Conservation (phyloP, 1,140 invertebrate genomes). For the Ephestia elutella region DNA sequence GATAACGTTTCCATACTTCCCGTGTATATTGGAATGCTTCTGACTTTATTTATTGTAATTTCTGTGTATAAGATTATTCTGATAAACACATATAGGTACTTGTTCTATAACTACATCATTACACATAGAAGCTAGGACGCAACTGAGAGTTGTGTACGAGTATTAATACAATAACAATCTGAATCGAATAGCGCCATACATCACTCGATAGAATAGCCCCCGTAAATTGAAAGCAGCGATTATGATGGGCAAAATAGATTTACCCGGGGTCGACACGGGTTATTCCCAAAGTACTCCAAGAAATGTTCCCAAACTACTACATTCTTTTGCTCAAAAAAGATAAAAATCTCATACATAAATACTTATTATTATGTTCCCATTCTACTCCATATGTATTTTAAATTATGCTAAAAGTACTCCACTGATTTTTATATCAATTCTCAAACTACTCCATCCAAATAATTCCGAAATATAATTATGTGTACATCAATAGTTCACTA, state of each 20-base stretch:
- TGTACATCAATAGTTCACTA: too few relatives aligned
- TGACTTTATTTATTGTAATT: conserved; percentile 68
- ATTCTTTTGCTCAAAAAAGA: too few relatives aligned
- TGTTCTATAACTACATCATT: conserved; percentile 7
- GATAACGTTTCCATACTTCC: conserved; percentile 72
- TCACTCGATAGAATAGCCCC: conserved; percentile 47
- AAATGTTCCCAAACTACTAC: too few relatives aligned
- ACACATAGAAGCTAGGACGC: not conserved
- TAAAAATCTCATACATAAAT: too few relatives aligned
- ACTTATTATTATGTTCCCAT: too few relatives aligned
- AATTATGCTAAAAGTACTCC: too few relatives aligned
- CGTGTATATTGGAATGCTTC: conserved; percentile 63
- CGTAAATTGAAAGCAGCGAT: conserved; percentile 65
- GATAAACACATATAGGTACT: not conserved
- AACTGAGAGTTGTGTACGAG: conserved; percentile 4
- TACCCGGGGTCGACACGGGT: conserved; percentile 54
- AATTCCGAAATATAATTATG: too few relatives aligned
- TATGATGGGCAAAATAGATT: conserved; percentile 69
- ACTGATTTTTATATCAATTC: too few relatives aligned
- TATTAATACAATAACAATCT: conserved; percentile 14
- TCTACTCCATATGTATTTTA: too few relatives aligned
- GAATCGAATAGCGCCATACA: conserved; percentile 24
- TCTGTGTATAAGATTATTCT: conserved; percentile 13
- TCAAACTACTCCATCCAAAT: too few relatives aligned
- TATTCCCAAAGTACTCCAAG: too few relatives aligned